These are phyloP conservation scores for Pyrochroa serraticornis DNA, from an alignment of 2,888 invertebrate species.

Conservation along the genomic window DNA sequence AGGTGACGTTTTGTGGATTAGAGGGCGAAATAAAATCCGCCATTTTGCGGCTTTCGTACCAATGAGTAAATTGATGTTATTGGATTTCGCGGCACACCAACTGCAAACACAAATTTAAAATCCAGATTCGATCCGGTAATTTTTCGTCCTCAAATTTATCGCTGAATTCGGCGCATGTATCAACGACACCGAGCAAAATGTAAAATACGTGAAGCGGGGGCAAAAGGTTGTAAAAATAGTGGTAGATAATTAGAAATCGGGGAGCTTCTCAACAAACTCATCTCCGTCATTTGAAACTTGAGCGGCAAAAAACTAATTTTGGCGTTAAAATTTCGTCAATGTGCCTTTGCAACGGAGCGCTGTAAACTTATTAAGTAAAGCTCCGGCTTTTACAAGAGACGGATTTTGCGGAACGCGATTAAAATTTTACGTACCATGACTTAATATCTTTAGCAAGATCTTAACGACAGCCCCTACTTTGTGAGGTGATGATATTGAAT, in stretches of 20 bases:
- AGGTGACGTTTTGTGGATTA: no score
- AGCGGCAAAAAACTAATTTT: constrained; percentile 25
- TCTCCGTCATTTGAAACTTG: constrained; percentile 14
- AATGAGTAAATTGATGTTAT: neutral
- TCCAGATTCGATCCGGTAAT: no score
- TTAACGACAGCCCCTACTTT: constrained; percentile 30
- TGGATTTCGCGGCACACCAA: neutral
- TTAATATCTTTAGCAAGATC: constrained; percentile 31
- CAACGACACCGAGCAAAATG: no score
- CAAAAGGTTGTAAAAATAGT: neutral
- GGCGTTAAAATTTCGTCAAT: constrained; percentile 25
- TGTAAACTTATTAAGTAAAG: constrained; percentile 26
- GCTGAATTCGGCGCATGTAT: no score
- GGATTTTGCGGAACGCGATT: constrained; percentile 33
- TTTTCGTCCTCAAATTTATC: no score
- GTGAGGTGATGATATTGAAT: constrained; percentile 32
- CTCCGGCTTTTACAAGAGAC: constrained; percentile 29
- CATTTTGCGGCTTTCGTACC: neutral
- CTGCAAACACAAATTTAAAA: neutral
- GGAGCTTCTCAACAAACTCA: neutral
- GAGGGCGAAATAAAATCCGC: neutral
- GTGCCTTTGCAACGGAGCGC: constrained; percentile 25
- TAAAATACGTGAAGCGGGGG: no score
- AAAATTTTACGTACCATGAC: constrained; percentile 34
- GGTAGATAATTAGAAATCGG: constrained; percentile 11